Evolutionary conservation across 2,113 vertebrate species (phyloP).

Genomic region (Orcinus orca): DNA sequence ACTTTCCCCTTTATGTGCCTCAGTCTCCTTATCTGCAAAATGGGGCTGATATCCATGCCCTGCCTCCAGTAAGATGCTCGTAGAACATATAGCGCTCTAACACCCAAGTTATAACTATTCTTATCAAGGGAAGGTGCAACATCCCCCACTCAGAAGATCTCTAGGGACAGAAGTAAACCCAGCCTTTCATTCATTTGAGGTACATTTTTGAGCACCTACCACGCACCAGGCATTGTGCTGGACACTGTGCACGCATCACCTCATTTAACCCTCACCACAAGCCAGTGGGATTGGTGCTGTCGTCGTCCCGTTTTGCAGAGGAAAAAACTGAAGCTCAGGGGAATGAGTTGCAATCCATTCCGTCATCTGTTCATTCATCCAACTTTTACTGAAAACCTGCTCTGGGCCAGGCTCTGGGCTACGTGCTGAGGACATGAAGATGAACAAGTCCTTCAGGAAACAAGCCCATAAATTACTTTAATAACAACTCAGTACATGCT

Average conservation of each 20-base stretch:
- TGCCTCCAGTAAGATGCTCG: neutral
- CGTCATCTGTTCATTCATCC: neutral
- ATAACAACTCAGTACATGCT: conserved; percentile 66
- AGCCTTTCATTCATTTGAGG: neutral
- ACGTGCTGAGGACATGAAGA: conserved; percentile 53
- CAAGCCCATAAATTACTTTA: conserved; percentile 71
- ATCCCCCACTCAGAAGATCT: neutral
- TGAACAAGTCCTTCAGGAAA: conserved; percentile 68
- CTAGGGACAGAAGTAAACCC: neutral
- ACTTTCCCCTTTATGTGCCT: neutral
- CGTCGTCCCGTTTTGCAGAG: neutral
- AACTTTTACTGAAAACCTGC: conserved; percentile 39
- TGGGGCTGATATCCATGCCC: neutral
- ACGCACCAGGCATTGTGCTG: neutral
- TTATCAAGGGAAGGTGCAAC: neutral
- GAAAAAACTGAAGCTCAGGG: neutral
- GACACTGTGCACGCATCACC: neutral
- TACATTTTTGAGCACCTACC: neutral
- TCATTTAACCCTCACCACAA: neutral
- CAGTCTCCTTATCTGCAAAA: neutral
- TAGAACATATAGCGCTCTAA: neutral
- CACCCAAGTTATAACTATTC: neutral
- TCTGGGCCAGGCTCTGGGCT: conserved; percentile 58
- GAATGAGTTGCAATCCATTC: neutral
- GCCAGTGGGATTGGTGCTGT: neutral